phyloP scores from a whole-genome alignment of 2,888 invertebrate species.

The Dioctria linearis region DNA sequence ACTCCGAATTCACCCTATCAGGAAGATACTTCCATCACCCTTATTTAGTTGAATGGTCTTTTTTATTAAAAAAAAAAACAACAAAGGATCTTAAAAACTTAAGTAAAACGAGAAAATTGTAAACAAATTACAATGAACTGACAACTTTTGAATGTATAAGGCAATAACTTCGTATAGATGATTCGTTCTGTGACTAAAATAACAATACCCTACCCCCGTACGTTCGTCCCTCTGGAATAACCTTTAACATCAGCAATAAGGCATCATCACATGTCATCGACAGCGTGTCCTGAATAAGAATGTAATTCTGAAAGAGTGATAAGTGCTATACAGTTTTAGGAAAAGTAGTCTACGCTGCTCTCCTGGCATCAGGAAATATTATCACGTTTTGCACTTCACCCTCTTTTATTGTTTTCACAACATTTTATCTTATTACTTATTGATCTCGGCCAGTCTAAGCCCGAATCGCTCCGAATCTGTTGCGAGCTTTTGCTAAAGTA shows the following conservation, averaged over 20 bases:
- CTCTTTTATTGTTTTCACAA: constrained; percentile 53
- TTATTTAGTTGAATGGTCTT: too few species aligned
- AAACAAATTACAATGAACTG: not conserved
- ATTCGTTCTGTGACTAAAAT: constrained; percentile 55
- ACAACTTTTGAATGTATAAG: not conserved
- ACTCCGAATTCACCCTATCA: too few species aligned
- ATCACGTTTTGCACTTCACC: constrained; percentile 52
- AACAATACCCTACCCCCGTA: constrained; percentile 21
- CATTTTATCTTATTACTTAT: constrained; percentile 53
- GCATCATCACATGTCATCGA: constrained; percentile 59
- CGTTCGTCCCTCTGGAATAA: constrained; percentile 52
- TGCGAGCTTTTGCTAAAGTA: constrained; percentile 21
- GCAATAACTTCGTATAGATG: constrained; percentile 25
- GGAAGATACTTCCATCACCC: too few species aligned
- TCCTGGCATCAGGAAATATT: constrained; percentile 40
- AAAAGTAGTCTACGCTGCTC: constrained; percentile 37
- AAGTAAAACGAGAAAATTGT: not conserved
- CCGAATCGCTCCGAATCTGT: not conserved
- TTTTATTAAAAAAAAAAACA: too few species aligned
- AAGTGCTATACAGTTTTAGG: constrained; percentile 46
- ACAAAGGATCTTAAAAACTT: not conserved
- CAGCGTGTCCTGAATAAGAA: constrained; percentile 55
- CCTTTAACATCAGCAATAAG: constrained; percentile 56
- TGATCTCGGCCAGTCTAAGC: constrained; percentile 11
- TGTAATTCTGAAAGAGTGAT: constrained; percentile 50